These are phyloP conservation scores for Calameuta filiformis DNA, from an alignment of 2,888 invertebrate genomes.

Conservation along the genomic window DNA sequence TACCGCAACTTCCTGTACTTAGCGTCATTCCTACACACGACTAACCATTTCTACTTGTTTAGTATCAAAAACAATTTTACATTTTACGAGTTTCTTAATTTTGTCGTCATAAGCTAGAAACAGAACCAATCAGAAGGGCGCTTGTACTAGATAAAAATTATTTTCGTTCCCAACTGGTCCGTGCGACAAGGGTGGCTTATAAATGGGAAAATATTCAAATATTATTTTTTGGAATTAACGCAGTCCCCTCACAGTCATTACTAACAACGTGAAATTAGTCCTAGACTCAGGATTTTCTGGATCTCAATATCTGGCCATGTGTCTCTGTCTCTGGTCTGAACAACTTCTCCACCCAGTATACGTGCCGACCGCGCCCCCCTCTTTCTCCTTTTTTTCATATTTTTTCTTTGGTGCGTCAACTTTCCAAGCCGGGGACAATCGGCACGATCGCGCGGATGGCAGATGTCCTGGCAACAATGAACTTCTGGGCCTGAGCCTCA, in stretches of 20 bases:
- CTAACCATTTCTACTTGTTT: background rate
- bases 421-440: conserved; percentile 62
- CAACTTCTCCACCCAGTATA: background rate
- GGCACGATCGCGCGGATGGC: conserved; percentile 57
- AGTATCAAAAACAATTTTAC: background rate
- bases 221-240: background rate
- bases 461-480: conserved; percentile 65
- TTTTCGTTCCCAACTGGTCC: background rate
- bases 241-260: background rate
- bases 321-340: background rate
- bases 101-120: background rate
- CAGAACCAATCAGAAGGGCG: background rate
- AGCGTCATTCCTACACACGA: background rate
- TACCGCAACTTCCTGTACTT: background rate
- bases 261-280: background rate
- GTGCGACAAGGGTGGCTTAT: background rate
- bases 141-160: background rate
- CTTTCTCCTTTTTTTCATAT: background rate
- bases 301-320: background rate
- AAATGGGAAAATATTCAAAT: background rate
- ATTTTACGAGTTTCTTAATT: background rate
- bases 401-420: background rate
- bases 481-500: conserved; percentile 27
- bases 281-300: background rate
- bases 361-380: background rate